phyloP scores from a whole-genome alignment of 2,888 invertebrate genomes.

The Aleiodes alternator region DNA sequence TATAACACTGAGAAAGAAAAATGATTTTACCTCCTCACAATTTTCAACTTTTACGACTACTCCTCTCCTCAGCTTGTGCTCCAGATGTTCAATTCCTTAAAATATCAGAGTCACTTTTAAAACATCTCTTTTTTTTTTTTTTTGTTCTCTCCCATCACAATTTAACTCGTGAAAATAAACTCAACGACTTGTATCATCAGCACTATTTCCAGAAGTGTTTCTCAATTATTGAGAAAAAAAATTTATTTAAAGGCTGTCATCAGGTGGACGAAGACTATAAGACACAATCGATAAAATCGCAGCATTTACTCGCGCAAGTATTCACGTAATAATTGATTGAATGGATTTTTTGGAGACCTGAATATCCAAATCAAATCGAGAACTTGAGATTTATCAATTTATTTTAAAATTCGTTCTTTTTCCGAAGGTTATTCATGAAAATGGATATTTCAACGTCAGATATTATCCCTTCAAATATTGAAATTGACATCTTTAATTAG shows the following conservation, averaged over 20 bases:
- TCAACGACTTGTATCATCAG: too few species aligned
- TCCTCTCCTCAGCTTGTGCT: too few species aligned
- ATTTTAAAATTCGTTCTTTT: too few species aligned
- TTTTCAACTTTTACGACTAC: too few species aligned
- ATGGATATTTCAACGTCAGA: background rate
- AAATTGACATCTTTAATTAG: conserved; percentile 10
- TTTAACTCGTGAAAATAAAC: too few species aligned
- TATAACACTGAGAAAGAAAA: too few species aligned
- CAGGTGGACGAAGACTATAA: background rate
- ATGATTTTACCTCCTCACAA: too few species aligned
- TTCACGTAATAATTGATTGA: conserved; percentile 17
- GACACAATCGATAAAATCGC: conserved; percentile 2
- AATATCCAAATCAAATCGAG: background rate
- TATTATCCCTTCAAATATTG: background rate
- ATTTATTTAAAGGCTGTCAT: background rate
- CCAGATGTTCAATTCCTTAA: too few species aligned
- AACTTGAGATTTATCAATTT: background rate
- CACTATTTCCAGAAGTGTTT: too few species aligned
- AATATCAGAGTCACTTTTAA: too few species aligned
- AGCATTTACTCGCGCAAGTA: background rate
- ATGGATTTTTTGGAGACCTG: background rate
- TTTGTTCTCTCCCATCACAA: too few species aligned
- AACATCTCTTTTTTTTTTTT: too few species aligned
- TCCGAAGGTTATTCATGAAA: background rate
- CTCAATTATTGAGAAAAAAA: background rate